These are phyloP conservation scores for Octopus sinensis DNA, from an alignment of 1,140 invertebrate genomes.

Conservation along the genomic window DNA sequence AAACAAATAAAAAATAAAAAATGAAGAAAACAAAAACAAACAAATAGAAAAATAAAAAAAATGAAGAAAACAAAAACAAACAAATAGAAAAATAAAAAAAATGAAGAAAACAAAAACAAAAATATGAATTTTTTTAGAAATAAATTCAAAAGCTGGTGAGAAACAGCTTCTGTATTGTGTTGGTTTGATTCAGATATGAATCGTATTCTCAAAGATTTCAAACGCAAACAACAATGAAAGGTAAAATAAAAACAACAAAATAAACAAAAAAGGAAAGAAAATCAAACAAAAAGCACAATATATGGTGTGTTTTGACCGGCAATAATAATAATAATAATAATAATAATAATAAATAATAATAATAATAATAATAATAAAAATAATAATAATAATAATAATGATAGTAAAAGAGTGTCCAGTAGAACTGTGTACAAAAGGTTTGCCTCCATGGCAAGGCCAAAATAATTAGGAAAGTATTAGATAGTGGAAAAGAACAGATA, in stretches of 20 bases:
- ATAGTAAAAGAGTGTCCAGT: not conserved
- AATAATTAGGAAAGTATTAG: no score
- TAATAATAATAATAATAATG: not conserved
- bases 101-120: not conserved
- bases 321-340: constrained; percentile 1
- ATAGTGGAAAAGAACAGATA: no score
- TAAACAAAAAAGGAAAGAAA: not conserved
- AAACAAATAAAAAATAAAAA: not conserved
- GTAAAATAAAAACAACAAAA: not conserved
- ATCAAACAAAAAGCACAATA: not conserved
- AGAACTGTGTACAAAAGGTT: no score
- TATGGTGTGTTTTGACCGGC: not conserved
- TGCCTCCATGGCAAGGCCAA: no score
- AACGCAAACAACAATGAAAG: not conserved
- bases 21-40: not conserved
- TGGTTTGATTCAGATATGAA: no score
- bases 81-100: not conserved
- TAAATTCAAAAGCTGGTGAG: not conserved
- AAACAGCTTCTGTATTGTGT: no score
- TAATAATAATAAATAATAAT: not conserved
- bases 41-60: not conserved
- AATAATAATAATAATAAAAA: not conserved
- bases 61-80: not conserved
- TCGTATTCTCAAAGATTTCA: not conserved
- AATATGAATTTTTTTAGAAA: not conserved